These are phyloP conservation scores for Ectemnius cavifrons DNA, from an alignment of 2,888 invertebrate genomes.

Conservation along the genomic window DNA sequence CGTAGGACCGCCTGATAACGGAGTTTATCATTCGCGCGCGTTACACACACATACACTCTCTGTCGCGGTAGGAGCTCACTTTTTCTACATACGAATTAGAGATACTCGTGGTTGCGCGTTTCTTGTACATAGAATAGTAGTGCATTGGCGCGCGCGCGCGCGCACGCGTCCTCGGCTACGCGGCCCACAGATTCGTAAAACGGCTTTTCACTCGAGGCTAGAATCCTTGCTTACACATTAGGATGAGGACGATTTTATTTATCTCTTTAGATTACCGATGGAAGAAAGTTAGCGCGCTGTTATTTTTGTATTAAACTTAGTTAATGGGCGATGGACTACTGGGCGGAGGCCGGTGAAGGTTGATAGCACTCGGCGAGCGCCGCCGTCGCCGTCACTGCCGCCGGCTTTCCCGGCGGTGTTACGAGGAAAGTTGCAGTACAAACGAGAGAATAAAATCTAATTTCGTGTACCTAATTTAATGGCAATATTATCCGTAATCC, in stretches of 20 bases:
- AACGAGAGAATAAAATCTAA: slow-evolving; percentile 57
- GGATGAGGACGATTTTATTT: slow-evolving; percentile 25
- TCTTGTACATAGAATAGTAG: slow-evolving; percentile 36
- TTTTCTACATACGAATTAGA: slow-evolving; percentile 45
- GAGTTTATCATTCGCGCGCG: no score
- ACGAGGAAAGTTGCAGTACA: slow-evolving; percentile 57
- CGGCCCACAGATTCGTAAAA: slow-evolving; percentile 12
- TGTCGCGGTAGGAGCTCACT: no score
- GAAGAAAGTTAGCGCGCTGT: slow-evolving; percentile 26
- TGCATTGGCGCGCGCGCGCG: slow-evolving; percentile 14
- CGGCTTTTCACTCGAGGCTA: slow-evolving; percentile 11
- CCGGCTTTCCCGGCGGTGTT: slow-evolving; percentile 26
- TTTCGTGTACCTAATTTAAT: slow-evolving; percentile 53
- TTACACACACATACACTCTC: no score
- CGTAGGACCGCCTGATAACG: no score
- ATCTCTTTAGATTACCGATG: slow-evolving; percentile 11
- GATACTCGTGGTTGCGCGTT: slow-evolving; percentile 22
- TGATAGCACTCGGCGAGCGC: slow-evolving; percentile 26
- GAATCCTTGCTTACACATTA: slow-evolving; percentile 23
- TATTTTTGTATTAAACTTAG: slow-evolving; percentile 49
- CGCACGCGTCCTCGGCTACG: background rate
- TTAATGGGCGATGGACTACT: slow-evolving; percentile 13
- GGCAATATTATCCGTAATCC: slow-evolving; percentile 27
- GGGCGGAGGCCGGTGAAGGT: background rate
- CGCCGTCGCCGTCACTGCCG: slow-evolving; percentile 13